phyloP scores from a whole-genome alignment of 2,113 vertebrate genomes.

The Fukomys damarensis region DNA sequence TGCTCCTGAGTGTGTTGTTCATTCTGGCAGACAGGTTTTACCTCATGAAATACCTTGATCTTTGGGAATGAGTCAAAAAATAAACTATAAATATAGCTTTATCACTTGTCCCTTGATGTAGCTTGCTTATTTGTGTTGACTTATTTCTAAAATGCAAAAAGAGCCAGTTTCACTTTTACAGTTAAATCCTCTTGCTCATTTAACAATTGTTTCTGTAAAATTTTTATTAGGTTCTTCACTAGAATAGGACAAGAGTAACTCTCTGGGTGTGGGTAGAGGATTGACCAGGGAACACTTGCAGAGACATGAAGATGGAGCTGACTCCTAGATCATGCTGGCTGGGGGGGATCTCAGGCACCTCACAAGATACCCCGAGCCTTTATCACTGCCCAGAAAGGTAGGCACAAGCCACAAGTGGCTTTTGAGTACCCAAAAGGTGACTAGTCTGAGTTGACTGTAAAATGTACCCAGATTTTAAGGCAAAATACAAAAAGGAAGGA shows the following conservation, averaged over 20 bases:
- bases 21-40: neutral
- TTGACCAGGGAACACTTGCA: neutral
- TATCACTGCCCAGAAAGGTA: neutral
- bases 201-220: neutral
- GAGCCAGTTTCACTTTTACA: neutral
- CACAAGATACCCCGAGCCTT: neutral
- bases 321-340: neutral
- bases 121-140: neutral
- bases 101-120: neutral
- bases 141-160: slow-evolving; percentile 11
- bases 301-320: neutral
- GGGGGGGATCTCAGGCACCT: neutral
- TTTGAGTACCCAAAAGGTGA: neutral
- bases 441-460: neutral
- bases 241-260: neutral
- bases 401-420: neutral
- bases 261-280: neutral
- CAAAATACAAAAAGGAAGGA: neutral
- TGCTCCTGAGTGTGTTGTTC: neutral
- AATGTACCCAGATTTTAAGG: neutral
- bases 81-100: neutral
- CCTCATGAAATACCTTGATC: neutral
- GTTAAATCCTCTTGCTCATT: neutral
- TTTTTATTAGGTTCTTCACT: neutral
- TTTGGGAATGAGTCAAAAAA: neutral